Percentiles rank a stretch among this genome's conserved stretches.
Evolutionary conservation across 2,797 vertebrate genomes (phyloP).

Genomic region (Artibeus lituratus): DNA sequence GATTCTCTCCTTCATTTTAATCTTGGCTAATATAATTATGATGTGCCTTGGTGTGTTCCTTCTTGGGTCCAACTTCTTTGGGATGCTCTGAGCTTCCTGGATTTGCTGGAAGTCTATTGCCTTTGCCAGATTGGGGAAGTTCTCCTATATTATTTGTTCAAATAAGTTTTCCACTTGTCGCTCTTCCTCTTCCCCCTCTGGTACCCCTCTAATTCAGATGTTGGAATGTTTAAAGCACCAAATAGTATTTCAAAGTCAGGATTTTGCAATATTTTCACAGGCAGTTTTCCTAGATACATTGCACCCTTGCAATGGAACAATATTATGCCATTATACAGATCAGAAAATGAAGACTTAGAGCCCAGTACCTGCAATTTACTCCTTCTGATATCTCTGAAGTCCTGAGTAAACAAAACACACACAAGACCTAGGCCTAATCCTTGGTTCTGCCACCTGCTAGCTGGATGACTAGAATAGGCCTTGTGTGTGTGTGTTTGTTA

Average conservation of each 20-base stretch:
- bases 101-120: too few relatives aligned
- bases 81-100: too few relatives aligned
- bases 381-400: neutral
- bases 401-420: neutral
- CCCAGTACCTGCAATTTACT: neutral
- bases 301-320: neutral
- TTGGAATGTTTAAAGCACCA: too few relatives aligned
- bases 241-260: neutral
- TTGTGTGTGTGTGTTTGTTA: neutral
- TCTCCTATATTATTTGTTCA: too few relatives aligned
- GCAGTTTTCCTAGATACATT: neutral
- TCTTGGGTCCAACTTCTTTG: too few relatives aligned
- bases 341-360: neutral
- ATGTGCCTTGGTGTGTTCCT: too few relatives aligned
- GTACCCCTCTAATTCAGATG: too few relatives aligned
- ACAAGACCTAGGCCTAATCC: neutral
- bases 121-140: too few relatives aligned
- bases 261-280: neutral
- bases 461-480: neutral
- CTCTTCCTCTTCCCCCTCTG: too few relatives aligned
- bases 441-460: neutral
- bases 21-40: too few relatives aligned
- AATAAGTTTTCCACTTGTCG: too few relatives aligned
- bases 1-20: too few relatives aligned
- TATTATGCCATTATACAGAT: neutral